phyloP scores from a whole-genome alignment of 37 sponge, comb jelly and placozoan genomes.

The Cliona cf. orientalis region DNA sequence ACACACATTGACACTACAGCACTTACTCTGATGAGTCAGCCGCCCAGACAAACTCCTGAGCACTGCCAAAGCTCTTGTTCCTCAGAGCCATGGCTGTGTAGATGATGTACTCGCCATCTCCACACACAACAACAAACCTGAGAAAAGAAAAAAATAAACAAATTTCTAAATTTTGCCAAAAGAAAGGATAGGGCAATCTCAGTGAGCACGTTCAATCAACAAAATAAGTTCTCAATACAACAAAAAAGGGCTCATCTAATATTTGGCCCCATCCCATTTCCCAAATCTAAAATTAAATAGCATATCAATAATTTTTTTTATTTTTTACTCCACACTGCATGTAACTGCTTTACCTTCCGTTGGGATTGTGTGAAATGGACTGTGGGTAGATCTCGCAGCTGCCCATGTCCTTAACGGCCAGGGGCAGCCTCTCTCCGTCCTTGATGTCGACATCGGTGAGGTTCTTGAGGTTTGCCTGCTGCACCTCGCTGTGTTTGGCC shows the following conservation, averaged over 20 bases:
- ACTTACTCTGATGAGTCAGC: constrained; percentile 91
- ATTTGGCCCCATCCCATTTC: too few relatives aligned
- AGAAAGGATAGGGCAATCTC: not conserved
- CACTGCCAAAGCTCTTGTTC: constrained; percentile 96
- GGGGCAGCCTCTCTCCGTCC: constrained; percentile 94
- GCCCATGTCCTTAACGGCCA: constrained; percentile 96
- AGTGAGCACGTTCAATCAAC: too few relatives aligned
- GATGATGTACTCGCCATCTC: constrained; percentile 99
- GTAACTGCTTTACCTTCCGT: constrained; percentile 78
- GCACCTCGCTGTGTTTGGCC: constrained; percentile 97
- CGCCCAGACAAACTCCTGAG: constrained; percentile 98
- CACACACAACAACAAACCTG: constrained; percentile 98
- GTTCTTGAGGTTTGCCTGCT: constrained; percentile 95
- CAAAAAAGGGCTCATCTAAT: too few relatives aligned
- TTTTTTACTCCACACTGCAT: not conserved
- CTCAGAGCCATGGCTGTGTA: constrained; percentile 98
- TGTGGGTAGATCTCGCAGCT: constrained; percentile 98
- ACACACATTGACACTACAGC: not conserved
- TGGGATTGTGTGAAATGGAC: constrained; percentile 91
- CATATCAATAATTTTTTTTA: not conserved
- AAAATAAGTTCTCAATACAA: too few relatives aligned
- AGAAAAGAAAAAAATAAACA: not conserved
- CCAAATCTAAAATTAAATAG: too few relatives aligned
- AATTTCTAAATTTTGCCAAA: not conserved
- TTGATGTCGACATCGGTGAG: constrained; percentile 76